phyloP scores from a whole-genome alignment of 2,113 vertebrate species.

The Condylura cristata region DNA sequence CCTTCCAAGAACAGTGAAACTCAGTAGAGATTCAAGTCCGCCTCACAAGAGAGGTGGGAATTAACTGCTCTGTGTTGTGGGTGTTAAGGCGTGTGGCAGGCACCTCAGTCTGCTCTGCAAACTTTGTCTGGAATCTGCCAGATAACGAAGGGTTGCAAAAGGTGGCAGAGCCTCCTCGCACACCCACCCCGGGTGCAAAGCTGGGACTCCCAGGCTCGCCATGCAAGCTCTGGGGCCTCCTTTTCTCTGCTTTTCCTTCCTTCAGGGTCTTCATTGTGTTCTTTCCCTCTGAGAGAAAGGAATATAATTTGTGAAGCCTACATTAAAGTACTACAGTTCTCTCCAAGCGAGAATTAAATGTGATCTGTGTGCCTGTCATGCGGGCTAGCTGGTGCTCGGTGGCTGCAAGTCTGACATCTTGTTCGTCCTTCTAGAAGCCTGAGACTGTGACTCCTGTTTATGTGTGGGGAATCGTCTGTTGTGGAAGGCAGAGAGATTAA shows the following conservation, averaged over 20 bases:
- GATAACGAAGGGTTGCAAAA: slow-evolving; percentile 85
- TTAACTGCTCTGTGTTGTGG: slow-evolving; percentile 80
- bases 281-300: slow-evolving; percentile 77
- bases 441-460: slow-evolving; percentile 48
- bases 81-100: slow-evolving; percentile 63
- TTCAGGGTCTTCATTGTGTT: slow-evolving; percentile 84
- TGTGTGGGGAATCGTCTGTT: slow-evolving; percentile 51
- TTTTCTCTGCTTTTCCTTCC: slow-evolving; percentile 65
- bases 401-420: slow-evolving; percentile 82
- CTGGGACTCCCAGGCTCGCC: slow-evolving; percentile 70
- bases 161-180: slow-evolving; percentile 76
- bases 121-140: slow-evolving; percentile 82
- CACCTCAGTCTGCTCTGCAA: slow-evolving; percentile 78
- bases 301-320: slow-evolving; percentile 81
- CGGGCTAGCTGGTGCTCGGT: slow-evolving; percentile 80
- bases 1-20: slow-evolving; percentile 87
- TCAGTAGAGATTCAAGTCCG: slow-evolving; percentile 87
- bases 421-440: slow-evolving; percentile 63
- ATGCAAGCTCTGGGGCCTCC: slow-evolving; percentile 75
- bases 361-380: slow-evolving; percentile 85
- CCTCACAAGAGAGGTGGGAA: slow-evolving; percentile 83
- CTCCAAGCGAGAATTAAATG: slow-evolving; percentile 81
- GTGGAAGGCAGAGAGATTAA: slow-evolving; percentile 14
- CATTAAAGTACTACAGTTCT: slow-evolving; percentile 77
- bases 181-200: slow-evolving; percentile 71